Evolutionary conservation across 2,888 invertebrate genomes (phyloP), one percentile per base, ranked within the genome.

Genomic region (Creontiades dilutus): DNA sequence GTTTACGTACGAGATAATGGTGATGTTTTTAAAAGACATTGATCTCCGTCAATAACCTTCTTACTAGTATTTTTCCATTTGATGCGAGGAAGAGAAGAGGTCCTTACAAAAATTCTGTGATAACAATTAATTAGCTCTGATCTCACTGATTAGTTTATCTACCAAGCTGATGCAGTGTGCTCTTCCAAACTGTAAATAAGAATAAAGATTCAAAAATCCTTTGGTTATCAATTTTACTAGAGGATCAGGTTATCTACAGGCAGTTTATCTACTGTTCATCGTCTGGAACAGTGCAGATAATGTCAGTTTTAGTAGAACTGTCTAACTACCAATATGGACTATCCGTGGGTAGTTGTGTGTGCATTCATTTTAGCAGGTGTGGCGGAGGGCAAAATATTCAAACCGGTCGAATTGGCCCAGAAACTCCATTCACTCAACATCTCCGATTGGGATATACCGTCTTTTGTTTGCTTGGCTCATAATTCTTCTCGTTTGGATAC

Each of bases 401-500:
- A n/a, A 13, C 86, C 86, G 11, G 27, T 23, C 16, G 86, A 86
- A 76, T 16, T 86, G 46, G 86, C 86, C 3, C 46, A 55, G 27
- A 47, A 48, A 48, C 76, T 86, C 14, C 76, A 75, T 19, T 28
- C 61, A 46, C 3, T 76, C 0, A 75, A 68, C 16, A 19, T 86
- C 1, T 76, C 86, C 75, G 86, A 86, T 23, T 86, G 86, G 86
- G 86, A 86, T 47, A 86, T 86, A 9, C 86, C 86, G 23, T 46
- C 86, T 4, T 76, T 75, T 13, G 86, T 76, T 19, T 86, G 86
- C 52, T 48, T 86, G 27, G 86, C 86, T 2, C 86, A 86, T 37
- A 86, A 86, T 48, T 37, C 86, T 28, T 86, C 86, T 11, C 19
- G 14, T 13, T 47, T 86, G 12, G 19, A 68, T 48, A 86, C 86